Evolutionary conservation across 2,888 invertebrate genomes (phyloP).

Genomic region (Protophormia terraenovae): DNA sequence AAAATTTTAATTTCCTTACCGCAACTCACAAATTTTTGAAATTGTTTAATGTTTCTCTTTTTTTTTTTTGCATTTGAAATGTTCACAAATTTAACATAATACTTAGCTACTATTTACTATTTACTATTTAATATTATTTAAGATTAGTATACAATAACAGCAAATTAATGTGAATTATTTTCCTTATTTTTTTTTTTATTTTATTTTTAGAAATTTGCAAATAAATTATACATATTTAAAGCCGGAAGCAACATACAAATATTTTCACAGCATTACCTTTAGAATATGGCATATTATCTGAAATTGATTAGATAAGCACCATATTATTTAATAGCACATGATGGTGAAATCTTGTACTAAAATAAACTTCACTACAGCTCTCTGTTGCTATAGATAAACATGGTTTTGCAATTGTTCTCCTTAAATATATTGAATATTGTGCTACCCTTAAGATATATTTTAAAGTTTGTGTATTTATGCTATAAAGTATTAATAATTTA

Average conservation of each 20-base stretch:
- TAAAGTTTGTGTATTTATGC: constrained; percentile 1
- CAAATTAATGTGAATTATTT: not conserved
- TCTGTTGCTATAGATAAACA: not conserved
- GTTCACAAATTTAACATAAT: not conserved
- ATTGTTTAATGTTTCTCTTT: not conserved
- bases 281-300: constrained; percentile 19
- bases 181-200: not conserved
- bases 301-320: constrained; percentile 46
- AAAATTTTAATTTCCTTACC: too few species aligned
- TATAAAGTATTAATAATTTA: not conserved
- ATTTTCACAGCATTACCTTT: constrained; percentile 61
- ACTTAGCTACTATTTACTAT: not conserved
- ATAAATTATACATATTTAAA: constrained; percentile 51
- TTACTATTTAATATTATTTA: too few species aligned
- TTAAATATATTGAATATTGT: not conserved
- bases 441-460: constrained; percentile 16
- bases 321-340: not conserved
- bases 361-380: not conserved
- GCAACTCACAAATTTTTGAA: not conserved
- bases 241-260: constrained; percentile 53
- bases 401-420: not conserved
- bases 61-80: not conserved
- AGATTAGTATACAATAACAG: constrained; percentile 24
- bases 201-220: constrained; percentile 9
- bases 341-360: not conserved